These are phyloP conservation scores for Philopotamus ludificatus DNA, from an alignment of 1,140 invertebrate species.

Conservation along the genomic window DNA sequence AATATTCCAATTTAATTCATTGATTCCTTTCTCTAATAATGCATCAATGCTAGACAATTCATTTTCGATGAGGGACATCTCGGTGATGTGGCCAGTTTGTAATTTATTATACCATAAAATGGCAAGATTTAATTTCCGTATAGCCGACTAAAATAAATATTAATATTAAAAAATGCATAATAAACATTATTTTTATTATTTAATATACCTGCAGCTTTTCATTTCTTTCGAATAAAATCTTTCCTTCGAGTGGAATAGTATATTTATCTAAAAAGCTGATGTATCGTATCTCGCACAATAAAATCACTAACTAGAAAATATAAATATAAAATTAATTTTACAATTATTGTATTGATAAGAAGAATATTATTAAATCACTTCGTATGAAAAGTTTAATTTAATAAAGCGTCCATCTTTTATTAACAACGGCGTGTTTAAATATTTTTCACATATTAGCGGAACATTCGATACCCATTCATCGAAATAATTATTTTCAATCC, in stretches of 20 bases:
- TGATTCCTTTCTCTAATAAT: conserved; percentile 62
- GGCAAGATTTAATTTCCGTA: conserved; percentile 55
- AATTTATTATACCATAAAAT: conserved; percentile 69
- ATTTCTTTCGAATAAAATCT: conserved; percentile 56
- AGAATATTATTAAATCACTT: conserved; percentile 35
- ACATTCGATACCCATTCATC: conserved; percentile 47
- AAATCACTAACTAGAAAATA: conserved; percentile 49
- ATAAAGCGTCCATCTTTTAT: conserved; percentile 42
- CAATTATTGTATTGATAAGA: not conserved
- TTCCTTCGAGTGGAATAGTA: conserved; percentile 57
- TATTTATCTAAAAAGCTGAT: conserved; percentile 61
- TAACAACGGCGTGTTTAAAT: conserved; percentile 49
- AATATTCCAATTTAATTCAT: conserved; percentile 67
- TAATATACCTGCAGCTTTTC: conserved; percentile 55
- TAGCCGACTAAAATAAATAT: conserved; percentile 33
- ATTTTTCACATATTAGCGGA: conserved; percentile 45
- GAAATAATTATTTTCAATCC: conserved; percentile 45
- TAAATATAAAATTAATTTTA: not conserved
- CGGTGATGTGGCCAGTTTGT: conserved; percentile 63
- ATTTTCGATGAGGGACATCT: conserved; percentile 66
- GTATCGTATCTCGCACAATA: conserved; percentile 65
- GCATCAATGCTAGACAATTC: conserved; percentile 65
- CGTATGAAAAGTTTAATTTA: conserved; percentile 50
- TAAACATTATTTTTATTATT: not conserved
- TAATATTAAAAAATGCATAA: not conserved